Base-by-base conservation (phyloP, 2,888 invertebrate species). In the Druceiella hillmani region DNA sequence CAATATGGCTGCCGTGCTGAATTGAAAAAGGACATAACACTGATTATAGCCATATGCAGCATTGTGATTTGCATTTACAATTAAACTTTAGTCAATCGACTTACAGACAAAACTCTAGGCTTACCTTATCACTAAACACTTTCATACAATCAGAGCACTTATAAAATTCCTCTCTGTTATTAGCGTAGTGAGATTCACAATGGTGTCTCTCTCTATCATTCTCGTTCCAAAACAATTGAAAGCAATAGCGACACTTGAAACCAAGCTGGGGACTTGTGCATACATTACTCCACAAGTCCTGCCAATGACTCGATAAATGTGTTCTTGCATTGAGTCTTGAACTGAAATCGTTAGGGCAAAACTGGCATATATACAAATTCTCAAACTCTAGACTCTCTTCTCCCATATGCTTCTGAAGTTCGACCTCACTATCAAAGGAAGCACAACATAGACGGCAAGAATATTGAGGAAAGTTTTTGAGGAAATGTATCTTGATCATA, bases 221-320 rank as follows among this genome's bases (percentile, higher is more conserved):
- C 46, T 71, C 71, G 48, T 71, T 69, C 74, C 74, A 74, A 45
- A 74, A 74, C 36, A 69, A 48, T 6, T 57, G 65, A 0, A 66
- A 61, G 45, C 74, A 74, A 48, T 58, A 70, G 39, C 58, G 60
- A 48, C 74, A 74, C 47, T 69, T 70, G 38, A 71, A 70, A 2
- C 71, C 73, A 29, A 74, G 53, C 45, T 72, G 71, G 1, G 70
- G 65, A 44, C 68, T 69, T 70, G 41, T 65, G 63, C 53, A 55
- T 60, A 41, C 32, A 24, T 31, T 16, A 27, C 27, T 25, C 32
- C 37, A 50, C 39, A 50, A 48, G 44, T 43, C 44, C 28, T 58
- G 55, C 59, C 58, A 65, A 46, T 68, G 72, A 24, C 59, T 61
- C 0, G 59, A 59, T 43, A 66, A 50, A 50, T 66, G 69, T 4